phyloP scores from a whole-genome alignment of 2,113 vertebrate genomes.

The Thunnus maccoyii region DNA sequence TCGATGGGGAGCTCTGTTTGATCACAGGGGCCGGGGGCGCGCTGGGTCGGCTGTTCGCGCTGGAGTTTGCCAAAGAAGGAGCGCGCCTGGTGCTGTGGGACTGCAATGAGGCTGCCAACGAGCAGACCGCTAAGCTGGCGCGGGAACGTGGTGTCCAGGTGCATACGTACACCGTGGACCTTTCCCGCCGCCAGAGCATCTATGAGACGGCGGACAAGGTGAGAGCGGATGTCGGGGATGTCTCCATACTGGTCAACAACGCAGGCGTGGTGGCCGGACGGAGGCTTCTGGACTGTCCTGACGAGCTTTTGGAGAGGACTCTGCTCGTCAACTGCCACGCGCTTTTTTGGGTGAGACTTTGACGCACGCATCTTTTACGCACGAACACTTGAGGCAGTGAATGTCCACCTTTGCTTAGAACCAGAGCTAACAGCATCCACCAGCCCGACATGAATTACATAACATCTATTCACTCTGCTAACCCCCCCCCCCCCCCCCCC shows the following conservation, averaged over 20 bases:
- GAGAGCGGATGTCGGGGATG: conserved; percentile 76
- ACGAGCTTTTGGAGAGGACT: conserved; percentile 82
- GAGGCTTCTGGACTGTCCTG: conserved; percentile 82
- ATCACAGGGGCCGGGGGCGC: conserved; percentile 89
- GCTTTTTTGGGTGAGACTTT: conserved; percentile 83
- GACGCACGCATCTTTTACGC: conserved; percentile 32
- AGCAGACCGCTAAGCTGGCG: conserved; percentile 87
- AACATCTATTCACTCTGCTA: conserved; percentile 33
- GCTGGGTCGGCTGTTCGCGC: conserved; percentile 86
- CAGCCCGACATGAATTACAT: conserved; percentile 44
- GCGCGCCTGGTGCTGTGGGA: conserved; percentile 89
- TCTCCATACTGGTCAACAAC: conserved; percentile 84
- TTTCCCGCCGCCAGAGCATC: conserved; percentile 86
- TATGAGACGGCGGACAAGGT: conserved; percentile 76
- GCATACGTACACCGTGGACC: conserved; percentile 87
- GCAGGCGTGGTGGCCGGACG: conserved; percentile 80
- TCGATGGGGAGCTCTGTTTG: conserved; percentile 87
- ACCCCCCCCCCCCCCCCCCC: background rate
- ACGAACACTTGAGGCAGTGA: background rate
- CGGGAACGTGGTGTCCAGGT: conserved; percentile 81
- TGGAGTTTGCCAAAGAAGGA: conserved; percentile 87
- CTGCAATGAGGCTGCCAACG: conserved; percentile 84
- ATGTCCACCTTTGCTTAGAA: background rate
- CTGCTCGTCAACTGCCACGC: conserved; percentile 85
- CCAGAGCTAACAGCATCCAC: background rate